Conservation (phyloP, 2,888 invertebrate genomes). For the Anorthoa munda region DNA sequence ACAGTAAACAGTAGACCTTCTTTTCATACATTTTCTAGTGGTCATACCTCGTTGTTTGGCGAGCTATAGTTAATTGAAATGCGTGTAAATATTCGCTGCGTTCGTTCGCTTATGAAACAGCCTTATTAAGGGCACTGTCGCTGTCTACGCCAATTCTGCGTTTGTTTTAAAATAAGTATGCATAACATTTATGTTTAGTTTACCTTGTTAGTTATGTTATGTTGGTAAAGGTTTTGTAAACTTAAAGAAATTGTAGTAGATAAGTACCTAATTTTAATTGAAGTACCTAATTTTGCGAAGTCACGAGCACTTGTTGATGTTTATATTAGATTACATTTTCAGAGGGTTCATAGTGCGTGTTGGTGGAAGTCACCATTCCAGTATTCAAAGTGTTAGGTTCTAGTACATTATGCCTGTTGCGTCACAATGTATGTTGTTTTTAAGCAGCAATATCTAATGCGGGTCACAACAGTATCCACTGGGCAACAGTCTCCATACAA, state of each 20-base stretch:
- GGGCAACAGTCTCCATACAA: too few relatives aligned
- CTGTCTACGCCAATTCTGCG: conserved; percentile 50
- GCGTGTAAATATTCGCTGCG: conserved; percentile 85
- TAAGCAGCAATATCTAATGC: too few relatives aligned
- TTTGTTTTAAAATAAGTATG: conserved; percentile 50
- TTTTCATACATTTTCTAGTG: conserved; percentile 34
- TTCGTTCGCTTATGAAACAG: conserved; percentile 82
- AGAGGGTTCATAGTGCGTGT: too few relatives aligned
- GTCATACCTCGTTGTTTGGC: conserved; percentile 80
- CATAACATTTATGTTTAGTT: conserved; percentile 18
- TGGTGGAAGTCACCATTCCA: too few relatives aligned
- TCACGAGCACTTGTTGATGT: neutral
- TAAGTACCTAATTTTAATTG: neutral
- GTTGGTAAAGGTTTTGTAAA: neutral
- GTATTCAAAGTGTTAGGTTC: too few relatives aligned
- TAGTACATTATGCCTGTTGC: too few relatives aligned
- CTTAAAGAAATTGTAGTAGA: neutral
- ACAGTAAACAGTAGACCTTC: conserved; percentile 21
- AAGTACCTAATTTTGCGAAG: neutral
- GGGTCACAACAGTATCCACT: too few relatives aligned
- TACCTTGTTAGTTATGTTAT: conserved; percentile 16
- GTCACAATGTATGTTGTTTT: too few relatives aligned
- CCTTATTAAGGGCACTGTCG: conserved; percentile 74
- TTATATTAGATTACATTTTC: too few relatives aligned
- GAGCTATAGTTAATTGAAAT: conserved; percentile 87